These are phyloP conservation scores for Caenorhabditis parvicauda DNA, from an alignment of 2,888 invertebrate genomes.

Conservation along the genomic window DNA sequence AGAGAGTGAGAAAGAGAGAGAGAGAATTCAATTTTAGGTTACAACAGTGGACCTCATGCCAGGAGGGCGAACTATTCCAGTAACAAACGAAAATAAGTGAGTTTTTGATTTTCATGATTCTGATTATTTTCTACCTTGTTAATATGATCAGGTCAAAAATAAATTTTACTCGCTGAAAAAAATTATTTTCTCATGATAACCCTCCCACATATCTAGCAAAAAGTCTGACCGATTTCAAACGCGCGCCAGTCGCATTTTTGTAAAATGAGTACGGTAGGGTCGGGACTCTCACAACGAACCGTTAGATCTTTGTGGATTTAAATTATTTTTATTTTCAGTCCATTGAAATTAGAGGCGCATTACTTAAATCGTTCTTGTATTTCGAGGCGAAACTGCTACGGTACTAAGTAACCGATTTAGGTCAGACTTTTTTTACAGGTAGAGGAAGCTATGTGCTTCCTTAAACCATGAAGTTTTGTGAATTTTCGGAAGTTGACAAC, in stretches of 20 bases:
- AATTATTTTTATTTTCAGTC: too few species aligned
- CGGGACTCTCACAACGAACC: too few species aligned
- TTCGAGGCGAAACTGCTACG: too few species aligned
- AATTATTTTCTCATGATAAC: not conserved
- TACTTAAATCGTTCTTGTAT: too few species aligned
- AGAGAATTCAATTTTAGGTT: constrained; percentile 68
- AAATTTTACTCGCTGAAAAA: too few species aligned
- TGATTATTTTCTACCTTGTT: not conserved
- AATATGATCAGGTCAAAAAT: not conserved
- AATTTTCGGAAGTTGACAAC: not conserved
- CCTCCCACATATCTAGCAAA: too few species aligned
- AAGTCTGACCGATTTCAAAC: too few species aligned
- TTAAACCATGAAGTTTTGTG: not conserved
- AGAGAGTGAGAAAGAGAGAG: constrained; percentile 5
- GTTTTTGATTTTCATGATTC: not conserved
- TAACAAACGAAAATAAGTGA: constrained; percentile 93
- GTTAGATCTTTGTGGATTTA: not conserved
- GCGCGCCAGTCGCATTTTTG: too few species aligned
- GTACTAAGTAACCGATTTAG: too few species aligned
- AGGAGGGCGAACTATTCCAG: constrained; percentile 86
- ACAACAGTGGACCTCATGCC: constrained; percentile 92
- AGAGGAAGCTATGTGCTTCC: not conserved
- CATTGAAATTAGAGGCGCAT: too few species aligned
- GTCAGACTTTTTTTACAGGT: too few species aligned
- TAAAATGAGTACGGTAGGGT: too few species aligned